A percentile compares a stretch with the other conserved stretches of the same genome.
Evolutionary conservation across 2,113 vertebrate species (phyloP).

Genomic region (Coregonus clupeaformis): DNA sequence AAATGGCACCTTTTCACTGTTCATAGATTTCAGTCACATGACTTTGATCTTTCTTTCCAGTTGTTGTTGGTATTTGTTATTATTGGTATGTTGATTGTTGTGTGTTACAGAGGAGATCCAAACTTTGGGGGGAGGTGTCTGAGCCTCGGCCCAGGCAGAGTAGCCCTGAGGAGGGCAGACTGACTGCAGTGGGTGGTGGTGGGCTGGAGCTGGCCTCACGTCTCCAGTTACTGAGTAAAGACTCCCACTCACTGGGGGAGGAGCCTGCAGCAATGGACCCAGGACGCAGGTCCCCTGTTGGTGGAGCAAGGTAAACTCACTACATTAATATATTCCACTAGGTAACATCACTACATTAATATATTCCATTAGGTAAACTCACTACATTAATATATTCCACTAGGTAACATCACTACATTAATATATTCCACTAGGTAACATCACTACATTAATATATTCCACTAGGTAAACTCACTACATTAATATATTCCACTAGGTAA

Average conservation of each 20-base stretch:
- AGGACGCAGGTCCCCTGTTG: conserved; percentile 87
- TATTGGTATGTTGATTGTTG: too few species aligned
- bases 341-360: too few species aligned
- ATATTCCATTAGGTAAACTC: neutral
- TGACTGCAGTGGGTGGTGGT: conserved; percentile 83
- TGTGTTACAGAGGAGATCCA: conserved; percentile 85
- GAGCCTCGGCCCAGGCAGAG: conserved; percentile 75
- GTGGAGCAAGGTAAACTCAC: conserved; percentile 84
- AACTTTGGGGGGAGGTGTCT: conserved; percentile 94
- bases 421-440: too few species aligned
- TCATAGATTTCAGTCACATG: too few species aligned
- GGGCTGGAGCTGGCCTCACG: conserved; percentile 87
- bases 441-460: too few species aligned
- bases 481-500: neutral
- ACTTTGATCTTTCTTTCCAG: too few species aligned
- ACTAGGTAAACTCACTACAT: neutral
- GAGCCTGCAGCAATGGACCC: conserved; percentile 89
- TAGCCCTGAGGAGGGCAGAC: conserved; percentile 81
- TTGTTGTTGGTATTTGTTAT: too few species aligned
- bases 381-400: neutral
- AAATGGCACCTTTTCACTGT: too few species aligned
- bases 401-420: neutral
- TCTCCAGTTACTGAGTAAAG: conserved; percentile 96
- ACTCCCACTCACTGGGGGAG: conserved; percentile 93
- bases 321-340: too few species aligned